Conservation (phyloP, 1,140 invertebrate species). For the Musca domestica region DNA sequence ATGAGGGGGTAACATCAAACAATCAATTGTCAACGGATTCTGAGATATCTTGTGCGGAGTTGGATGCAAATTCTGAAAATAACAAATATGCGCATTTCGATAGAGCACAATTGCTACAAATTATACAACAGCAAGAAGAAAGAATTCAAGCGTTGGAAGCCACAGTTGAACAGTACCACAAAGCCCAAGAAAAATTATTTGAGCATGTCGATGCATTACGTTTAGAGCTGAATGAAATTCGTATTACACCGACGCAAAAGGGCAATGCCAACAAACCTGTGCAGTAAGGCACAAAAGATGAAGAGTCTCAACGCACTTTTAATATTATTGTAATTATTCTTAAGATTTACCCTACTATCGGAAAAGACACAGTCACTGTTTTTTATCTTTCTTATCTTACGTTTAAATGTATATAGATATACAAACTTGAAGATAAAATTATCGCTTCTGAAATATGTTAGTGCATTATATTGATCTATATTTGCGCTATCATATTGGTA, state of each 20-base stretch:
- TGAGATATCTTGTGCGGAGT: constrained; percentile 17
- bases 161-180: constrained; percentile 16
- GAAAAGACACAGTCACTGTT: no score
- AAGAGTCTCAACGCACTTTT: no score
- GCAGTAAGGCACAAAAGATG: no score
- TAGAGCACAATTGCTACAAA: constrained; percentile 13
- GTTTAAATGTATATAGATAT: no score
- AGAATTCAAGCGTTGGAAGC: constrained; percentile 13
- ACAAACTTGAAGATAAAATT: no score
- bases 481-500: no score
- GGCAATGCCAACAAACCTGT: no score
- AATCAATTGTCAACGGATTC: constrained; percentile 10
- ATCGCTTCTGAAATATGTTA: no score
- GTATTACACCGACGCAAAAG: background rate
- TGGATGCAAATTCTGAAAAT: background rate
- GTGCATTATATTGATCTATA: no score
- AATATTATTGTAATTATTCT: no score
- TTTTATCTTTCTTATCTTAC: no score
- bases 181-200: constrained; percentile 9
- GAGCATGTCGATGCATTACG: constrained; percentile 26
- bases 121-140: constrained; percentile 19
- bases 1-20: background rate
- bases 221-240: constrained; percentile 6
- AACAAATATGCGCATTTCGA: constrained; percentile 2
- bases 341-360: no score